Conservation (phyloP, 2,888 invertebrate genomes). For the Baccha elongata region DNA sequence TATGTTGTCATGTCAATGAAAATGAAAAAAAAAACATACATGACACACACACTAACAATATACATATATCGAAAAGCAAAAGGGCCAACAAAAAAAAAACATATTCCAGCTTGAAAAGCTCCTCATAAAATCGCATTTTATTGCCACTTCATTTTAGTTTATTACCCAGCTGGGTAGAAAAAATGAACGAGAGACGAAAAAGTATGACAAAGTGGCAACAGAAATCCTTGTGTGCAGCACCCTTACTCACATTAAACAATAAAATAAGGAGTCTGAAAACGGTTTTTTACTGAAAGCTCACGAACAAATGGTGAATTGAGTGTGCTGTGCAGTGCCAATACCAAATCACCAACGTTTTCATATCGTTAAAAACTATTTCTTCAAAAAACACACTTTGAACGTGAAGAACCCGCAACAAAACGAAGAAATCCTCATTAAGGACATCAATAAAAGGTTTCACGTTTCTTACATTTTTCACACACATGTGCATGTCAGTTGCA, state of each 20-base stretch:
- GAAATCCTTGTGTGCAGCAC: constrained; percentile 46
- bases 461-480: constrained; percentile 4
- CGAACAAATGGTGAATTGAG: constrained; percentile 12
- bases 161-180: constrained; percentile 36
- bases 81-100: not conserved
- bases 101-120: constrained; percentile 57
- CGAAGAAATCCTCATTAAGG: constrained; percentile 30
- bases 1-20: constrained; percentile 67
- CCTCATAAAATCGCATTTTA: constrained; percentile 70
- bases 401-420: not conserved
- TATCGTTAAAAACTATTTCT: constrained; percentile 6
- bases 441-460: constrained; percentile 3
- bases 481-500: constrained; percentile 32
- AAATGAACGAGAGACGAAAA: not conserved
- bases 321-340: too few relatives aligned
- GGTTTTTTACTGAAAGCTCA: constrained; percentile 14
- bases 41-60: constrained; percentile 49
- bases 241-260: constrained; percentile 9
- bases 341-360: not conserved
- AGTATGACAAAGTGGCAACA: constrained; percentile 26
- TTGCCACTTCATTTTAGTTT: constrained; percentile 71
- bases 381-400: not conserved
- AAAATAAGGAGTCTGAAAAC: not conserved
- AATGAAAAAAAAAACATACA: constrained; percentile 16
- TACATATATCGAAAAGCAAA: constrained; percentile 4